Evolutionary conservation across 2,888 invertebrate genomes (phyloP), one percentile per base, ranked within the genome.

Genomic region (Cactoblastis cactorum): DNA sequence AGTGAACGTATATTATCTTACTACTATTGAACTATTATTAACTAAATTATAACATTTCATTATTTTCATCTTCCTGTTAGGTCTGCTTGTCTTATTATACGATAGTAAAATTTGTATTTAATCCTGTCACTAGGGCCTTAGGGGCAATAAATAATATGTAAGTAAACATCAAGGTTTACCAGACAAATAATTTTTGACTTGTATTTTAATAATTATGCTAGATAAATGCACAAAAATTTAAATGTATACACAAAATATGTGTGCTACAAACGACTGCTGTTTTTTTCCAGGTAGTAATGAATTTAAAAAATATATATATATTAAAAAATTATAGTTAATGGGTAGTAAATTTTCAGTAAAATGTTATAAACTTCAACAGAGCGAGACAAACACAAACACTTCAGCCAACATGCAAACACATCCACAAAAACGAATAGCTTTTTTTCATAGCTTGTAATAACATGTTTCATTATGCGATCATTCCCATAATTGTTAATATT

Each of bases 381-480:
- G 78, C 80, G 76, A 70, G 77, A 80, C 79, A 81, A 78, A 80
- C 80, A 83, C 74, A 74, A 76, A 81, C 80, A 82, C 78, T 73
- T 69, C 77, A 83, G 83, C 83, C 76, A 78, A 72, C 88, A 88
- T 88, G 88, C 88, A 86, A 77, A 77, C 83, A 83, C 86, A 86
- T 87, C 83, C 84, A 81, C 77, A 80, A 72, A n/a, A 62, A 64
- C 70, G 70, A 17, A 73, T 74, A 76, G 77, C 15, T 37, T 70
- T 70, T n/a, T 61, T 73, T 76, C 71, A 71, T 71, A 74, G 80
- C 76, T 78, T 75, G 76, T 65, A 78, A 77, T 75, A 39, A 71
- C 34, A 34, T 61, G 70, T 75, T 69, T 77, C 87, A 80, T 86
- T 85, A 88, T 80, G 78, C 76, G 74, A 69, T 72, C 86, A 87